Base-by-base conservation (phyloP, 2,888 invertebrate genomes). In the Elmis aenea region DNA sequence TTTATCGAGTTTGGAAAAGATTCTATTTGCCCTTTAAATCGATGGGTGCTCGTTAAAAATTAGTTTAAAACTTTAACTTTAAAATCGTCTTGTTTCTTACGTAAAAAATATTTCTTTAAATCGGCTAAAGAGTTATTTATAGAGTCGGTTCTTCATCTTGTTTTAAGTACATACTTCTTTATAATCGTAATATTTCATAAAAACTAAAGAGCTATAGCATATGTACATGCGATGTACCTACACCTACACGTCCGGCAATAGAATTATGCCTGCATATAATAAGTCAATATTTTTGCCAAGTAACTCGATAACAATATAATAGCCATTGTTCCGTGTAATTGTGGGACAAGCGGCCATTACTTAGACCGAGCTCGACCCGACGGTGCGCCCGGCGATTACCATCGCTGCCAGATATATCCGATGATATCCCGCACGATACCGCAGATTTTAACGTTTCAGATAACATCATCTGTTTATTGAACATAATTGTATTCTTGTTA, bases 301-400 rank as follows among this genome's bases (percentile, higher is more conserved):
- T 57, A 60, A 59, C 62, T 59, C 62, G 64, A 65, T 65, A 66
- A 66, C 64, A 66, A 65, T 64, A 66, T 65, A 66, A 66, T 66
- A 61, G 65, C 62, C 59, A 67, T 67, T 67, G 66, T 67, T 66
- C 63, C 46, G 56, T 57, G 64, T 66, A 66, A 66, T 66, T 66
- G 66, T 65, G 62, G 64, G 60, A 59, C 63, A 59, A 58, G 61
- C 59, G 57, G 56, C 62, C 64, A 66, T 65, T 66, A 64, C 61
- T 66, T 66, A 63, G 50, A 50, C 43, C 46, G 49, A 48, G 50
- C 54, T 53, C 50, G 49, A 52, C 49, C 51, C 51, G 51, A 51
- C 51, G 43, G 46, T 50, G 54, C 52, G 53, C 52, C 54, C 51
- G 52, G 51, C 52, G 61, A 62, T 61, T 61, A 62, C 60, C 59